Percentiles rank a stretch among this genome's conserved stretches.
phyloP scores from a whole-genome alignment of 2,113 vertebrate species.

The Etheostoma spectabile region DNA sequence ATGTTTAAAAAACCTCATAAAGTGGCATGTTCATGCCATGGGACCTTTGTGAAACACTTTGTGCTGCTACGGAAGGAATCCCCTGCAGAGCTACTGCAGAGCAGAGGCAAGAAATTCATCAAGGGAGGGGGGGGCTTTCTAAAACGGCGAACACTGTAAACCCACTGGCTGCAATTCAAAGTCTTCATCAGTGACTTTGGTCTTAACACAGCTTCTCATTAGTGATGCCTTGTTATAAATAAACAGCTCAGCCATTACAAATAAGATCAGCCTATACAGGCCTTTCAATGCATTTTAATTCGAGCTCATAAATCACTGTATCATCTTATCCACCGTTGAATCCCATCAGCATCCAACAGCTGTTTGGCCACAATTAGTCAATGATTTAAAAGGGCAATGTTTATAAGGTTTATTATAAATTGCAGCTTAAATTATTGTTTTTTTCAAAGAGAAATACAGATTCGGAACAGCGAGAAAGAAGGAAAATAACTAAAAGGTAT shows the following conservation, averaged over 20 bases:
- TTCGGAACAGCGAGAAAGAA: background rate
- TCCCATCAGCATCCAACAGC: slow-evolving; percentile 32
- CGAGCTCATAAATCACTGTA: slow-evolving; percentile 17
- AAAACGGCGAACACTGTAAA: slow-evolving; percentile 40
- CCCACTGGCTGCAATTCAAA: slow-evolving; percentile 35
- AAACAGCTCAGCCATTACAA: slow-evolving; percentile 37
- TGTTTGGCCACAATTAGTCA: slow-evolving; percentile 17
- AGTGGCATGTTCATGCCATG: too few species aligned
- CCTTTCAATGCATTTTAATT: slow-evolving; percentile 47
- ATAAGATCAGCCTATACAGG: slow-evolving; percentile 9
- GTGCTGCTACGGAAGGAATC: slow-evolving; percentile 18
- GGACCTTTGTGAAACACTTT: background rate
- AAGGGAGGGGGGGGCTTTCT: slow-evolving; percentile 6
- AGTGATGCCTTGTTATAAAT: slow-evolving; percentile 49
- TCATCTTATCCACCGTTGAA: slow-evolving; percentile 12
- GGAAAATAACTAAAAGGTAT: background rate
- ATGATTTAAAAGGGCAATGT: slow-evolving; percentile 7
- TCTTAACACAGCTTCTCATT: slow-evolving; percentile 59
- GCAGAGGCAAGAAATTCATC: slow-evolving; percentile 17
- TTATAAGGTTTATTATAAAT: background rate
- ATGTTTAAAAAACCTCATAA: too few species aligned
- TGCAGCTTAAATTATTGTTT: background rate
- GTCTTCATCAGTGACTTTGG: slow-evolving; percentile 31
- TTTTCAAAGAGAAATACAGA: background rate
- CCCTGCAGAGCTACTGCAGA: slow-evolving; percentile 32